Evolutionary conservation across 2,797 vertebrate species (phyloP).

Genomic region (Silurus lanzhouensis): DNA sequence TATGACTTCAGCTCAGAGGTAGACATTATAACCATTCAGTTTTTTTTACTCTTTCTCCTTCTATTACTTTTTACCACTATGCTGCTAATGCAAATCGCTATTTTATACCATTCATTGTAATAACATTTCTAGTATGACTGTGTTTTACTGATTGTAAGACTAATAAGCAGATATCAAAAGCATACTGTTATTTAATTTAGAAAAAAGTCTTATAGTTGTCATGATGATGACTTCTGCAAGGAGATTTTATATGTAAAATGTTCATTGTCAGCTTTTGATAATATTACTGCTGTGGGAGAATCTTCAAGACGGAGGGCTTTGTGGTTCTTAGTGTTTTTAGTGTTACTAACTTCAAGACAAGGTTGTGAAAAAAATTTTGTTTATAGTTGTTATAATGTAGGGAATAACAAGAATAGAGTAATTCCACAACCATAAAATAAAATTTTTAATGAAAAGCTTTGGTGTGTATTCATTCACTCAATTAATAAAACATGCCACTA

Average conservation of each 20-base stretch:
- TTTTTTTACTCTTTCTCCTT: no score
- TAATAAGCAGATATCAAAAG: neutral
- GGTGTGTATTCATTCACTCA: neutral
- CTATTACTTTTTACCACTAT: neutral
- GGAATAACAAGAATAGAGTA: neutral
- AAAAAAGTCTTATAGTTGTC: neutral
- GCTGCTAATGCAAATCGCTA: neutral
- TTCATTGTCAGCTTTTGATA: neutral
- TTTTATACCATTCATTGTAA: neutral
- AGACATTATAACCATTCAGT: neutral
- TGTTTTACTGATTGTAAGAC: neutral
- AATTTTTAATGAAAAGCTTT: neutral
- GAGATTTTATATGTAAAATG: neutral
- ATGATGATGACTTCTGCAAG: neutral
- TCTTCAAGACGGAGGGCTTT: neutral
- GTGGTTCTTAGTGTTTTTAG: neutral
- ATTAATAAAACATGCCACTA: neutral
- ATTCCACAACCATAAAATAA: neutral
- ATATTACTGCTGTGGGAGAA: neutral
- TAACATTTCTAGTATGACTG: neutral
- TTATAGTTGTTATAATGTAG: neutral
- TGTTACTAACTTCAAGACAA: neutral
- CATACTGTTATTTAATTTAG: neutral
- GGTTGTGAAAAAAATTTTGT: neutral
- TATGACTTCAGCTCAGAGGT: constrained; percentile 58